These are phyloP conservation scores for Lordiphosa clarofinis DNA, from an alignment of 1,140 invertebrate species.

Conservation along the genomic window DNA sequence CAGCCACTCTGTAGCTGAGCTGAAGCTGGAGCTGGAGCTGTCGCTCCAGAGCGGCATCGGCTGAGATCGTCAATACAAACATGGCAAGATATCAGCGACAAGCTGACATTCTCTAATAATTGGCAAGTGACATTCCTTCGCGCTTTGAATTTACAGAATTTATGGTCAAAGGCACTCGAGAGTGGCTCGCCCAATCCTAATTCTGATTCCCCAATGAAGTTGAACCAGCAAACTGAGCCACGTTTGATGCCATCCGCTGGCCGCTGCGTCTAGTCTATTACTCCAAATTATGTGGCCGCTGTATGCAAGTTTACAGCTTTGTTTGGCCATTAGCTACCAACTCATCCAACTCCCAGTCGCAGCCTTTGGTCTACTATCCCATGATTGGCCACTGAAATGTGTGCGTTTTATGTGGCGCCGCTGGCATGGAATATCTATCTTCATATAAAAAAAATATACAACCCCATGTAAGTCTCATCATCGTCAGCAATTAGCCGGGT, in stretches of 20 bases:
- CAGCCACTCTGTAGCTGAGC: conserved; percentile 13
- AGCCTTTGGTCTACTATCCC: neutral
- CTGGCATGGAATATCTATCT: conserved; percentile 32
- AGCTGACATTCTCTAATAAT: conserved; percentile 77
- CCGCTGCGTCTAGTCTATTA: conserved; percentile 36
- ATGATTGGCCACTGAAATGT: conserved; percentile 15
- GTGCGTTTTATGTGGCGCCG: conserved; percentile 52
- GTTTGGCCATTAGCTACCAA: conserved; percentile 30
- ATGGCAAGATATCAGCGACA: conserved; percentile 77
- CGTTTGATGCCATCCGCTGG: conserved; percentile 47
- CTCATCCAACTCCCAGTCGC: conserved; percentile 22
- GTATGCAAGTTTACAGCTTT: conserved; percentile 68
- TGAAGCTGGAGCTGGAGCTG: conserved; percentile 19
- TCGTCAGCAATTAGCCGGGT: conserved; percentile 63
- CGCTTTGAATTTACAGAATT: conserved; percentile 77
- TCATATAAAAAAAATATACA: conserved; percentile 18
- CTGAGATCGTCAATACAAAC: conserved; percentile 75
- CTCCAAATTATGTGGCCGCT: conserved; percentile 51
- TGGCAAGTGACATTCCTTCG: conserved; percentile 76
- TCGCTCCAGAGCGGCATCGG: conserved; percentile 35
- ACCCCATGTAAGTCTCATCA: conserved; percentile 8
- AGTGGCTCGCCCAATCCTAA: conserved; percentile 23
- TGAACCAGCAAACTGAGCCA: conserved; percentile 11
- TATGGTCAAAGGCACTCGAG: conserved; percentile 64
- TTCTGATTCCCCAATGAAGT: conserved; percentile 21